Evolutionary conservation across 2,888 invertebrate species (phyloP), one percentile per base, ranked within the genome.

Genomic region (Amblyjoppa proteus): DNA sequence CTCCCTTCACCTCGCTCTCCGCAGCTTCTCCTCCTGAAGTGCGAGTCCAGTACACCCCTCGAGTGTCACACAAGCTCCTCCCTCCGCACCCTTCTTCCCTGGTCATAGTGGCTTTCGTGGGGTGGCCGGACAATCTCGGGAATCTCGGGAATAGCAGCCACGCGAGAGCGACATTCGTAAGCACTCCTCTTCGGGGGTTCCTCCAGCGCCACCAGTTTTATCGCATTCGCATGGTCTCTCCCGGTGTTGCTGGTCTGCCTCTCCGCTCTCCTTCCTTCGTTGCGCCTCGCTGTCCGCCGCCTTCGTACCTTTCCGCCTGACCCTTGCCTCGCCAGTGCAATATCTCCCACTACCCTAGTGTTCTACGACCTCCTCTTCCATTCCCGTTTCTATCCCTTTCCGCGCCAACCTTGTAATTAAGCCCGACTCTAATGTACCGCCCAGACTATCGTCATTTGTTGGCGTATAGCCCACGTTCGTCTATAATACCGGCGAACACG

Each of bases 141-240:
- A 91, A 92, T 91, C 91, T 45, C 45, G 45, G 90, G 91, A 91
- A 91, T 89, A 88, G 89, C 89, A 88, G 86, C 58, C 83, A 82
- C 75, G 82, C 84, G 86, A 84, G 87, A 84, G 58, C 87, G 78
- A 84, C 86, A 88, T 88, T 89, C 89, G 88, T 88, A 87, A 88
- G 88, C 88, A 88, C 86, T 89, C 86, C 76, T 80, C 83, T 85
- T 83, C 87, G 77, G 86, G 88, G 83, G 11, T 16, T 81, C 85
- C 81, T 80, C 79, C 84, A 81, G 83, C 84, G 28, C 81, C 76
- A 61, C 84, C 34, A 41, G 20, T 68, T 68, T 68, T 68, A 68
- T 68, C 68, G 41, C 41, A 25, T 68, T 68, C 41, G 68, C 68
- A 68, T 68, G 68, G 20, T 68, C 20, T 25, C 68, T 41, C 41